A percentile compares a stretch with the other conserved stretches of the same genome.
These are phyloP conservation scores for Melieria omissa DNA, from an alignment of 2,888 invertebrate genomes.

Conservation along the genomic window DNA sequence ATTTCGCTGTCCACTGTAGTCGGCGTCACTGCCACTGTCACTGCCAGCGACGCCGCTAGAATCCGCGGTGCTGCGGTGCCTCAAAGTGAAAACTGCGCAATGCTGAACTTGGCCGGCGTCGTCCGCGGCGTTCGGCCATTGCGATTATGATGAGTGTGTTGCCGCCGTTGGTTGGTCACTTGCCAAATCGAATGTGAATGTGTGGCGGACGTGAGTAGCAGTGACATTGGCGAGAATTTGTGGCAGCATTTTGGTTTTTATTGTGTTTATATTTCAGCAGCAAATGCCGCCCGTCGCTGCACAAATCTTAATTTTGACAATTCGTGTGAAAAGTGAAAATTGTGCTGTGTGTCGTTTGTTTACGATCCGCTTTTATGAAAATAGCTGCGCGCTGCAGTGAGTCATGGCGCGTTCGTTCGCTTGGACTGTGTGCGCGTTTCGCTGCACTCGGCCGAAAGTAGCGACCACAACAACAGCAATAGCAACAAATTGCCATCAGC, in stretches of 20 bases:
- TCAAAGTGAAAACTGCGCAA: too few relatives aligned
- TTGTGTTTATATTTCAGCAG: conserved; percentile 18
- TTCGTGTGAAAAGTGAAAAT: conserved; percentile 26
- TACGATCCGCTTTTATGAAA: too few relatives aligned
- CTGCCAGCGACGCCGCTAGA: too few relatives aligned
- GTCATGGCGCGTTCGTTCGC: background rate
- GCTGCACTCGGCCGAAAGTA: too few relatives aligned
- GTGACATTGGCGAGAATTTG: conserved; percentile 31
- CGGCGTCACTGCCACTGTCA: too few relatives aligned
- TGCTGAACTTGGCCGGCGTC: background rate
- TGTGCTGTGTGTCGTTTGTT: background rate
- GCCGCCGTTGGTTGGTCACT: conserved; percentile 18
- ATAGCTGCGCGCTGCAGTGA: background rate
- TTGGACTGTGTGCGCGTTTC: background rate
- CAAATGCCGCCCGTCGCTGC: background rate
- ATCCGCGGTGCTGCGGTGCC: too few relatives aligned
- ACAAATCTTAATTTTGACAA: conserved; percentile 7
- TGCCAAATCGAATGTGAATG: conserved; percentile 33
- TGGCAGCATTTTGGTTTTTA: conserved; percentile 15
- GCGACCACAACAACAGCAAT: too few relatives aligned
- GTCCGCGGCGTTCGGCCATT: conserved; percentile 5
- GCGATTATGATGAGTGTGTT: conserved; percentile 16
- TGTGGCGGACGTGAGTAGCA: conserved; percentile 9
- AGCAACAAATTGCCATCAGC: too few relatives aligned
- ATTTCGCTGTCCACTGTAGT: too few relatives aligned